These are phyloP conservation scores for Falco concolor DNA, from an alignment of 2,797 vertebrate genomes.

Conservation along the genomic window DNA sequence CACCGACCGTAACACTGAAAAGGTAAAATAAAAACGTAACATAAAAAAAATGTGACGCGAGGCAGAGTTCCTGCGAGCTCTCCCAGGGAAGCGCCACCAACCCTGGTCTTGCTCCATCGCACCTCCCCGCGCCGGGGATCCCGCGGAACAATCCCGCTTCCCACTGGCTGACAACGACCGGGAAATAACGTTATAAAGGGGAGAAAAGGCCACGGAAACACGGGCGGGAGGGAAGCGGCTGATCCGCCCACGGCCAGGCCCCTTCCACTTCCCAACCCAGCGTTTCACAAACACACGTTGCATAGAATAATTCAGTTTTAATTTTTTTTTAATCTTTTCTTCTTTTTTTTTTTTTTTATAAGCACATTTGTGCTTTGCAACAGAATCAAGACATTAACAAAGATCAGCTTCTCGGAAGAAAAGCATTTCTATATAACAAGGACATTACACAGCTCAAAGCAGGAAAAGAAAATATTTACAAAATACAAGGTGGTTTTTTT, in stretches of 20 bases:
- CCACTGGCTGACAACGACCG: fast-evolving
- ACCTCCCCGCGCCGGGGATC: fast-evolving
- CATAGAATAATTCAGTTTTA: slow-evolving; percentile 47
- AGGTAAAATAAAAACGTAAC: fast-evolving
- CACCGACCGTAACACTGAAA: fast-evolving
- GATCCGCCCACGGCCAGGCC: fast-evolving
- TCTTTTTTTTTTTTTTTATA: slow-evolving; percentile 74
- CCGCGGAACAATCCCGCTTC: not conserved
- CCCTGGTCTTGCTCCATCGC: not conserved
- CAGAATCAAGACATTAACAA: slow-evolving; percentile 85
- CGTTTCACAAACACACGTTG: not conserved
- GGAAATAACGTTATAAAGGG: not conserved
- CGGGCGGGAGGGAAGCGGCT: not conserved
- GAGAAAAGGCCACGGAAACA: fast-evolving
- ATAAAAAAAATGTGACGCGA: too few relatives aligned
- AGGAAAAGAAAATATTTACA: slow-evolving; percentile 88
- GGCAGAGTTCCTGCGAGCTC: not conserved
- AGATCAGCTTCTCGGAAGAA: slow-evolving; percentile 85
- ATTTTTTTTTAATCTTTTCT: slow-evolving; percentile 74
- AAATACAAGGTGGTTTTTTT: slow-evolving; percentile 79
- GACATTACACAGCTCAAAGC: slow-evolving; percentile 86
- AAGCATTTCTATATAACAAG: slow-evolving; percentile 85
- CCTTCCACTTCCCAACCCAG: not conserved
- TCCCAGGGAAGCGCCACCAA: not conserved
- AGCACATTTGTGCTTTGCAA: slow-evolving; percentile 83